Base-by-base conservation (phyloP, 2,888 invertebrate genomes). In the Polietes domitor region DNA sequence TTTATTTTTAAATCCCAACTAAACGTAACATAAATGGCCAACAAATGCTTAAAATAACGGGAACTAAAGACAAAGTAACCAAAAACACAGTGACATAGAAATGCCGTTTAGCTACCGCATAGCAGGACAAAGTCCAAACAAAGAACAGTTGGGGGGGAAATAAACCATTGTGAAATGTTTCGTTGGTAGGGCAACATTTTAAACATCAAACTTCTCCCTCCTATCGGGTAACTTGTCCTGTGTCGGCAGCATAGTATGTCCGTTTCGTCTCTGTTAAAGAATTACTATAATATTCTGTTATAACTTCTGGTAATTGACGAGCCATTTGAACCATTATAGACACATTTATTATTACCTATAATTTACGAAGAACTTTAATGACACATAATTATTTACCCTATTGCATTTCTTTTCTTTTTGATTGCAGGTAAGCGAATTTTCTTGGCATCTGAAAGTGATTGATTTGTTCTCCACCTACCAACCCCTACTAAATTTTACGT, bases 1-100 rank as follows among this genome's bases (percentile, higher is more conserved):
- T n/a, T n/a, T n/a, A n/a, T n/a, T n/a, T n/a, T 58, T 15, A 58
- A 58, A 58, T 58, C 1, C 58, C 58, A 24, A 58, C 58, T 26
- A 58, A 24, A 58, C 58, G 26, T 58, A 58, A 58, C 58, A 58
- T 58, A 24, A 58, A 58, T 58, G 58, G 26, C 58, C 26, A 58
- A 26, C 58, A 58, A 24, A n/a, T n/a, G n/a, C n/a, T n/a, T n/a
- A n/a, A n/a, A n/a, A 58, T 58, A 58, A 58, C 58, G 26, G 58
- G 58, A 26, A 58, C 15, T 58, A 58, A 58, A 58, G 58, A 58
- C 21, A 26, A 26, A 58, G 26, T 24, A 58, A 58, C 24, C 24
- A 58, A 58, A 15, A 47, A 47, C 47, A n/a, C n/a, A 47, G 3
- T 5, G 12, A n/a, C n/a, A n/a, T 15, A 47, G n/a, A n/a, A n/a